phyloP scores from a whole-genome alignment of 2,888 invertebrate species.

The Eurois occulta region DNA sequence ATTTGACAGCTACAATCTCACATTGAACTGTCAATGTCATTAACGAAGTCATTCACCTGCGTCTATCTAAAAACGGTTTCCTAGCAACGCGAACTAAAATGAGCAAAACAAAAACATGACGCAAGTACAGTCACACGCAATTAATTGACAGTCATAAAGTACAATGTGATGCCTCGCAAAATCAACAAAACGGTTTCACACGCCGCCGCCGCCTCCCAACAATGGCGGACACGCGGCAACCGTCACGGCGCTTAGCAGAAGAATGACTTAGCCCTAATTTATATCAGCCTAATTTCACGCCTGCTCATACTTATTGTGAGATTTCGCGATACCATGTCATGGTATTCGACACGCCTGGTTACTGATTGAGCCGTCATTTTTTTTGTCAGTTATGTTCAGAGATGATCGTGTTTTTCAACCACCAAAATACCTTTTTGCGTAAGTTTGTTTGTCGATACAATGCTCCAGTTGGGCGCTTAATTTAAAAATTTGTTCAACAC shows the following conservation, averaged over 20 bases:
- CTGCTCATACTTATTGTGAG: slow-evolving; percentile 87
- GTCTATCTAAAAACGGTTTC: slow-evolving; percentile 12
- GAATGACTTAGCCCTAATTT: slow-evolving; percentile 86
- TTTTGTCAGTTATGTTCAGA: slow-evolving; percentile 63
- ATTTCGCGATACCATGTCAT: slow-evolving; percentile 85
- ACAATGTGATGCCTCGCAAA: slow-evolving; percentile 79
- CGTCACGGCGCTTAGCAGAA: slow-evolving; percentile 80
- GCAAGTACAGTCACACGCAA: slow-evolving; percentile 75
- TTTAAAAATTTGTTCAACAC: slow-evolving; percentile 74
- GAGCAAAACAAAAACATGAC: slow-evolving; percentile 63
- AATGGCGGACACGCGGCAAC: slow-evolving; percentile 85
- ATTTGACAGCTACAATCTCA: neutral
- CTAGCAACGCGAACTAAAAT: slow-evolving; percentile 2
- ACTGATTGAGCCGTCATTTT: slow-evolving; percentile 85
- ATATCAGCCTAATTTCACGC: slow-evolving; percentile 87
- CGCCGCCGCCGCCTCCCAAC: slow-evolving; percentile 77
- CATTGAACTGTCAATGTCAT: neutral
- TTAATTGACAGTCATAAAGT: slow-evolving; percentile 81
- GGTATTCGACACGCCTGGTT: slow-evolving; percentile 86
- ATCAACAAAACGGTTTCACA: slow-evolving; percentile 87
- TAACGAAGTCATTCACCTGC: neutral
- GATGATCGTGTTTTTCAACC: slow-evolving; percentile 42
- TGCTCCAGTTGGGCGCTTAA: slow-evolving; percentile 74
- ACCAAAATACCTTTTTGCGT: slow-evolving; percentile 39
- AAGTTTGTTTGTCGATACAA: slow-evolving; percentile 70